A percentile compares a stretch with the other conserved stretches of the same genome.
phyloP scores from a whole-genome alignment of 1,140 invertebrate genomes.

The Drosophila auraria region DNA sequence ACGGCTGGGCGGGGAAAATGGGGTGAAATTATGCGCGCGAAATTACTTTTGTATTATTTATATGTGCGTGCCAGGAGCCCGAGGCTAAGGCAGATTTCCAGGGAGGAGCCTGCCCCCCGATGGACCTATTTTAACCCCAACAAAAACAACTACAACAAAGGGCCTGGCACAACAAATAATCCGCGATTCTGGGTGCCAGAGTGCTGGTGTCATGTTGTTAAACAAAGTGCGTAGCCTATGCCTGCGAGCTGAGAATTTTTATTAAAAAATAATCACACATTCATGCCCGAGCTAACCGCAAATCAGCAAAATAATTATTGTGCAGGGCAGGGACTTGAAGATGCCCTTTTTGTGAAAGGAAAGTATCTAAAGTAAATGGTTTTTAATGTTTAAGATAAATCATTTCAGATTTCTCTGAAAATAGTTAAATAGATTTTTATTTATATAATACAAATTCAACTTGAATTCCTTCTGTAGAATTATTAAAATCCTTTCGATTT shows the following conservation, averaged over 20 bases:
- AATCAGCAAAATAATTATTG: slow-evolving; percentile 41
- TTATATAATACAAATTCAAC: neutral
- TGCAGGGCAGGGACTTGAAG: slow-evolving; percentile 1
- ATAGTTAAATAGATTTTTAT: neutral
- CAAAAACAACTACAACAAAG: slow-evolving; percentile 73
- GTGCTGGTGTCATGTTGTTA: slow-evolving; percentile 70
- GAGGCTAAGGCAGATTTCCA: slow-evolving; percentile 45
- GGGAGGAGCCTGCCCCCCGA: slow-evolving; percentile 18
- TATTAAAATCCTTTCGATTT: no score
- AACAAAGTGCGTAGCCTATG: slow-evolving; percentile 81
- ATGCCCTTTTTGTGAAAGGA: slow-evolving; percentile 12
- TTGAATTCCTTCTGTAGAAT: no score
- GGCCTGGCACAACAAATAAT: slow-evolving; percentile 66
- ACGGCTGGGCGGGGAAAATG: slow-evolving; percentile 4
- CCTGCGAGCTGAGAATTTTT: slow-evolving; percentile 64
- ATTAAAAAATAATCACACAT: slow-evolving; percentile 82
- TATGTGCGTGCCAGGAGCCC: slow-evolving; percentile 52
- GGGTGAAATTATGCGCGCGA: slow-evolving; percentile 62
- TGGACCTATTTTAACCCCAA: slow-evolving; percentile 80
- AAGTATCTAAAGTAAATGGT: neutral
- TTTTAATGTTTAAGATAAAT: neutral
- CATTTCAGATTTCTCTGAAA: no score
- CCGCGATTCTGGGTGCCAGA: slow-evolving; percentile 20
- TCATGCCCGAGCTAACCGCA: slow-evolving; percentile 39
- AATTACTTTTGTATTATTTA: slow-evolving; percentile 76